phyloP scores from a whole-genome alignment of 1,140 invertebrate genomes.

The Oreohelix idahoensis region DNA sequence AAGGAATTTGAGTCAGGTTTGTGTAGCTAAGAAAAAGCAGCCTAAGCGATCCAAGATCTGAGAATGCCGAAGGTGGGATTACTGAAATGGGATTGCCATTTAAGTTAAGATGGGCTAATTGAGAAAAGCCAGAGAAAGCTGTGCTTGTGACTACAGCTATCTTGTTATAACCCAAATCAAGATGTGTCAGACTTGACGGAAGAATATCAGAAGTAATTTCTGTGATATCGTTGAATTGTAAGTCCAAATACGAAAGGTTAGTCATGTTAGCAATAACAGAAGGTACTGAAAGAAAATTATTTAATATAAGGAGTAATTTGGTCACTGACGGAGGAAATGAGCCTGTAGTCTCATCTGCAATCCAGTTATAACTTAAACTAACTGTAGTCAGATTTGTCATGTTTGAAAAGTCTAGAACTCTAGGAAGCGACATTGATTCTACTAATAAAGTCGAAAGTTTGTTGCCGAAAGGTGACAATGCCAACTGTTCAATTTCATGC shows the following conservation, averaged over 20 bases:
- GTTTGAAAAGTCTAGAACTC: no score
- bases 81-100: neutral
- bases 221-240: neutral
- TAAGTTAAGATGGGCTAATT: neutral
- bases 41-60: neutral
- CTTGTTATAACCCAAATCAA: neutral
- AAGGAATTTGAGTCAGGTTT: neutral
- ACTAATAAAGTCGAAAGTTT: no score
- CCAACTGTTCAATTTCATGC: no score
- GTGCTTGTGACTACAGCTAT: neutral
- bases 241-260: neutral
- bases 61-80: neutral
- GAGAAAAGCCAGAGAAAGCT: neutral
- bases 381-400: no score
- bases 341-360: no score
- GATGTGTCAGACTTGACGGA: neutral
- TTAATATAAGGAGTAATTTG: no score
- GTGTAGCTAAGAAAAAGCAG: neutral
- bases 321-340: no score
- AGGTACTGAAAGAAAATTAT: no score
- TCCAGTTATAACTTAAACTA: no score
- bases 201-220: neutral
- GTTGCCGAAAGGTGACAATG: no score
- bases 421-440: no score
- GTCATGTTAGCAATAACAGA: neutral